Evolutionary conservation across 2,113 vertebrate species (phyloP), one percentile per base, ranked within the genome.

Genomic region (Solea solea): DNA sequence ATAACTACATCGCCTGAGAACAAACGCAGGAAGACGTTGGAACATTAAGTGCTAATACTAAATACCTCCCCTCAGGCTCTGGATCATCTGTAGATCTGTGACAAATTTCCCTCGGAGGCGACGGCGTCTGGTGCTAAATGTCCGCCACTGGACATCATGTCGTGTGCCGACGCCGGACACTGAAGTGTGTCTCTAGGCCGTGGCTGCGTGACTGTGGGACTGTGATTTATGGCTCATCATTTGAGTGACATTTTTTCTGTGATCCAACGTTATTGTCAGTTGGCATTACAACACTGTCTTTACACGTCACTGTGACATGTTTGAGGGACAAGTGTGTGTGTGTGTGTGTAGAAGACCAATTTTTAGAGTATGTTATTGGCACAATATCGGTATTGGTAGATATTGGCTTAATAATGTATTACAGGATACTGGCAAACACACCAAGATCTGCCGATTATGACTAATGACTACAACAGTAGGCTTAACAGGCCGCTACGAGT

Each of bases 81-180:
- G 88, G 81, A 71, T 89, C 88, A 86, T 87, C 76, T 80, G 80
- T 71, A 82, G 84, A 89, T 90, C 67, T 81, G 75, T 87, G 76
- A 86, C 80, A 78, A 81, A 82, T 57, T 49, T 50, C 64, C 76
- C 83, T 81, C 63, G 27, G 78, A 82, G 80, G 66, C 76, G 34
- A 65, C 39, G 40, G 72, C 61, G 81, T 87, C 89, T 91, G 89
- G 91, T 91, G 89, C 90, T 91, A 91, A 91, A 89, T 82, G 76
- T 70, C 42, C 1, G 60, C 84, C 81, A 53, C 69, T 72, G 84
- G 90, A 74, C 72, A 72, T 86, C 49, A 81, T 79, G 50, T 87
- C 82, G 64, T 78, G 59, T 64, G 69, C 83, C 72, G 83, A 84
- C 15, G 72, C 72, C 76, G 1, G 64, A 84, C 65, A 78, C 77